Evolutionary conservation across 2,113 vertebrate species (phyloP).

Genomic region (Cairina moschata): DNA sequence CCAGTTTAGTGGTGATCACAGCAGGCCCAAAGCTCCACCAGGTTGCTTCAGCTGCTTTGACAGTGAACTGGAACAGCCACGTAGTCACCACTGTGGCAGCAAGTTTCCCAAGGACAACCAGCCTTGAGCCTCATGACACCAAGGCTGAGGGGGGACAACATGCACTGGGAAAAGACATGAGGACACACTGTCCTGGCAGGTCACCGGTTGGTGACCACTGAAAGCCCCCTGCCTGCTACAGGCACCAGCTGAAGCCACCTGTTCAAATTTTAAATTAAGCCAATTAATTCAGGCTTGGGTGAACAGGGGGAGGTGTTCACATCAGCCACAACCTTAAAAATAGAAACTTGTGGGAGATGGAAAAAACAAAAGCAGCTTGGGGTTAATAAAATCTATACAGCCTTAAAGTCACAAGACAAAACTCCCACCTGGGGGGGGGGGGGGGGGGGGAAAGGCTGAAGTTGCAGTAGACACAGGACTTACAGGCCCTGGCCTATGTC

Average conservation of each 20-base stretch:
- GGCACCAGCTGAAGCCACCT: background rate
- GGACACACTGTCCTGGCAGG: no score
- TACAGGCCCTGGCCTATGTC: background rate
- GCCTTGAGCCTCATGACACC: fast-evolving
- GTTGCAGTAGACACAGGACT: background rate
- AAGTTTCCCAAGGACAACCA: background rate
- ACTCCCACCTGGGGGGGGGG: fast-evolving
- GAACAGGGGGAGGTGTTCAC: background rate
- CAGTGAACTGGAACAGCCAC: background rate
- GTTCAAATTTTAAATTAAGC: background rate
- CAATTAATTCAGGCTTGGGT: background rate
- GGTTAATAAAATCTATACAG: background rate
- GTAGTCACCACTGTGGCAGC: fast-evolving
- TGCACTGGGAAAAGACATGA: no score
- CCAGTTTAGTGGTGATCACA: fast-evolving
- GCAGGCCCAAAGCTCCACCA: fast-evolving
- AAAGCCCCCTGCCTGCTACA: background rate
- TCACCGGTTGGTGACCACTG: background rate
- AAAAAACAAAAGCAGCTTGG: background rate
- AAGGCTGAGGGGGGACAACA: fast-evolving
- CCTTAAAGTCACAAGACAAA: background rate
- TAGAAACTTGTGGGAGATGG: background rate
- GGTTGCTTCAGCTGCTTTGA: background rate
- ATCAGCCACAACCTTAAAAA: background rate
- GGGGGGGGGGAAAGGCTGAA: background rate